Percentiles rank a stretch among this genome's conserved stretches.
These are phyloP conservation scores for Hoplias malabaricus DNA, from an alignment of 2,113 vertebrate genomes.

Conservation along the genomic window DNA sequence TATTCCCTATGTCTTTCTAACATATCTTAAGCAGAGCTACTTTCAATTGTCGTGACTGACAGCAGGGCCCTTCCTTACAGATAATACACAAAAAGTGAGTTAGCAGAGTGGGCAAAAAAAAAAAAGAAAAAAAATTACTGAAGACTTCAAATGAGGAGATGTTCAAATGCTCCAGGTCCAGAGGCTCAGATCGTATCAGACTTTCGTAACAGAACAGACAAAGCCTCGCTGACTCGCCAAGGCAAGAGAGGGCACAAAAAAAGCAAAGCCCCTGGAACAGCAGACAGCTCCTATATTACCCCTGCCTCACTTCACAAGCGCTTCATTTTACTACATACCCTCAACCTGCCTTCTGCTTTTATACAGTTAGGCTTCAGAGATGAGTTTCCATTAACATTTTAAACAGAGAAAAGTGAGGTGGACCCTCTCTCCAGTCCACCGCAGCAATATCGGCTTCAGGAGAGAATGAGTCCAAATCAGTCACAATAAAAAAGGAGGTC, in stretches of 20 bases:
- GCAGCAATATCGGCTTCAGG: neutral
- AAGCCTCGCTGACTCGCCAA: conserved; percentile 16
- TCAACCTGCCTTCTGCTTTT: conserved; percentile 4
- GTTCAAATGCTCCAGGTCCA: conserved; percentile 53
- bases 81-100: conserved; percentile 9
- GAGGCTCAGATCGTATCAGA: conserved; percentile 56
- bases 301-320: conserved; percentile 12
- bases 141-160: conserved; percentile 56
- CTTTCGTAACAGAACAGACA: conserved; percentile 51
- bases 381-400: conserved; percentile 44
- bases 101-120: conserved; percentile 7
- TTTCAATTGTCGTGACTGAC: neutral
- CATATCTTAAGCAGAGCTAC: neutral
- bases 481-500: neutral
- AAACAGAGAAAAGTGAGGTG: conserved; percentile 31
- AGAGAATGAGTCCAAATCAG: neutral
- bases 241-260: neutral
- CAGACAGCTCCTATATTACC: conserved; percentile 4
- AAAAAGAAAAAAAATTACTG: too few species aligned
- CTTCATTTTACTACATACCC: conserved; percentile 28
- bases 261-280: neutral
- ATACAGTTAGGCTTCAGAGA: conserved; percentile 9
- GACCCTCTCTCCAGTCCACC: conserved; percentile 28
- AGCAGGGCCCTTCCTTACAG: conserved; percentile 3
- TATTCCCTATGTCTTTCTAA: neutral